Evolutionary conservation across 2,888 invertebrate genomes (phyloP), one percentile per base, ranked within the genome.

Genomic region (Synanthedon vespiformis): DNA sequence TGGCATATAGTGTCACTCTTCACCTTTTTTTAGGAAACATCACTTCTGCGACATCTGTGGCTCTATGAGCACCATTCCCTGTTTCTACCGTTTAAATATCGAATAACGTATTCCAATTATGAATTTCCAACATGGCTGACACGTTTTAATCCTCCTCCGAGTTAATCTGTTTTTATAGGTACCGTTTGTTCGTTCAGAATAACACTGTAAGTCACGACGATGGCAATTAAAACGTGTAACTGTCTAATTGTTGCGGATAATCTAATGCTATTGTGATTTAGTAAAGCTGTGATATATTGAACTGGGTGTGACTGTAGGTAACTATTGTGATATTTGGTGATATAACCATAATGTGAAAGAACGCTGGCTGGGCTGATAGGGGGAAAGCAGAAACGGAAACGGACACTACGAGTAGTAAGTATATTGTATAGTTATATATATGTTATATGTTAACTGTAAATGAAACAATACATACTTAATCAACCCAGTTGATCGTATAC

Each of bases 281-380:
- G 77, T 85, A 82, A 85, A 86, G 85, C 86, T 83, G 86, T 84
- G 85, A 77, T 72, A 77, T 74, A 80, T 80, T 76, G 76, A 84
- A 80, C 80, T 77, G 84, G 81, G 80, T 78, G 84, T 81, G 81
- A 82, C 72, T 72, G 77, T 76, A 83, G 86, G 86, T 86, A 85
- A 85, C 86, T 85, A 81, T 84, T 86, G 86, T 86, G 85, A 83
- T 85, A 82, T 85, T 84, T 85, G 85, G 85, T 84, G 84, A 80
- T 71, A 16, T 50, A 13, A 40, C 40, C 40, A 34, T 50, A 68
- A 62, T 56, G 65, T 58, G 61, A 56, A 62, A 54, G 58, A 56
- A 65, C 60, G 53, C 62, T 67, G 56, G 61, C 58, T 56, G 59
- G 61, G 54, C 50, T 55, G 55, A 58, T 56, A 56, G 56, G 53